Base-by-base conservation (phyloP, 2,797 vertebrate genomes). In the Chloroceryle inda region DNA sequence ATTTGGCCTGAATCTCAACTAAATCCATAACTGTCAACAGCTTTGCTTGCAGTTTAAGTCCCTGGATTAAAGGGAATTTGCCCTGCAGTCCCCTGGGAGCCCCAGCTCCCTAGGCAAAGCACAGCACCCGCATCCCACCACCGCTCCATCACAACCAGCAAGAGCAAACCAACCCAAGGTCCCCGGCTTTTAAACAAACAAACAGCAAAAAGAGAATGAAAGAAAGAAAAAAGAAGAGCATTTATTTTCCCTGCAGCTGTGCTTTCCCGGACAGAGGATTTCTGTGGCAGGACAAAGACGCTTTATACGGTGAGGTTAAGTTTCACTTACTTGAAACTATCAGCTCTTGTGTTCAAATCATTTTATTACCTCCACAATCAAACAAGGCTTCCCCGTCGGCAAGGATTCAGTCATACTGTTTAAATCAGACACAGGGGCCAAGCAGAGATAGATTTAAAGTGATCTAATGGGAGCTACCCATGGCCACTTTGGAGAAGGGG, bases 191-290 rank as follows among this genome's bases (percentile, higher is more conserved):
- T 89, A 96, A 95, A 96, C 89, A 96, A 95, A 96, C 89, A 95
- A 88, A 85, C 22, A 68, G 49, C 55, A 47, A 82, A 78, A 82
- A 55, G 35, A 94, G 26, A 73, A 90, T 53, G 22, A 23, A 50
- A 50, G 49, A 23, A 23, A 49, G 47, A 47, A 47, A 49, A 97
- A 98, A 98, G 97, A 98, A 95, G 85, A 98, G 95, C 97, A 96
- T 98, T 98, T 99, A 98, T 98, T 98, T 98, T 98, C 98, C 98
- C 98, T 40, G 95, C 98, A 99, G 99, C 98, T 99, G 98, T 97
- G 98, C 94, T 97, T 92, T 97, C 97, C 95, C 94, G 15, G 97
- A 98, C 98, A 98, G 97, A 98, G 98, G 94, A 96, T 94, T 96
- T 95, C 97, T 98, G 97, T 98, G 97, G 94, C 96, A 96, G 98